Base-by-base conservation (phyloP, 2,113 vertebrate genomes). In the Charadrius vociferus region DNA sequence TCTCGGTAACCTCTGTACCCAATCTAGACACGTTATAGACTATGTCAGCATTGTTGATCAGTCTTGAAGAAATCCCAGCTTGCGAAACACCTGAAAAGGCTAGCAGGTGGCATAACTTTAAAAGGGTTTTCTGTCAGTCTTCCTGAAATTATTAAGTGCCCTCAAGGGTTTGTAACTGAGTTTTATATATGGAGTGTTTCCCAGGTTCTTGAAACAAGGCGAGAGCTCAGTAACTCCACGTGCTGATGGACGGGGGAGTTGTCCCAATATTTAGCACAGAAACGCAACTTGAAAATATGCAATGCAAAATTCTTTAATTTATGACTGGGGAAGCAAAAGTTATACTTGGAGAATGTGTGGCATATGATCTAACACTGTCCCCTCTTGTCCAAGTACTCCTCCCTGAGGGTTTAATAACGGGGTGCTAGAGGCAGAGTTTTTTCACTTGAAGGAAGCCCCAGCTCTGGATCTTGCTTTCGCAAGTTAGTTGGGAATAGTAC, bases 131-230 rank as follows among this genome's bases (percentile, higher is more conserved):
- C 65, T 93, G 68, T 89, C 88, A 90, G 59, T 95, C 56, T 89
- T 81, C 72, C 83, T 87, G 92, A 74, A 95, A 88, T 92, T 95
- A 90, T 79, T 86, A 83, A 86, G 73, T 87, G 88, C 83, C 86
- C 83, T 95, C 55, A 26, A 74, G 91, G 65, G 61, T 84, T 95
- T 95, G 52, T 95, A 94, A 83, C 72, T 72, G 43, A 92, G 47
- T 90, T 88, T 89, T 94, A 13, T 81, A 23, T 13, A 27, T 74
- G 52, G 43, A 83, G 43, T 63, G 47, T 88, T 94, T 95, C 65
- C 50, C 72, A 81, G 30, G 65, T 88, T 88, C 77, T 90, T 1
- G 6, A 88, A 90, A 83, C 26, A 52, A 43, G 49, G 52, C 55
- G 52, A 92, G 82, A 88, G 34, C 92, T 85, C 73, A 34, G 80